Conservation (phyloP, 2,888 invertebrate genomes). For the Pollenia amentaria region DNA sequence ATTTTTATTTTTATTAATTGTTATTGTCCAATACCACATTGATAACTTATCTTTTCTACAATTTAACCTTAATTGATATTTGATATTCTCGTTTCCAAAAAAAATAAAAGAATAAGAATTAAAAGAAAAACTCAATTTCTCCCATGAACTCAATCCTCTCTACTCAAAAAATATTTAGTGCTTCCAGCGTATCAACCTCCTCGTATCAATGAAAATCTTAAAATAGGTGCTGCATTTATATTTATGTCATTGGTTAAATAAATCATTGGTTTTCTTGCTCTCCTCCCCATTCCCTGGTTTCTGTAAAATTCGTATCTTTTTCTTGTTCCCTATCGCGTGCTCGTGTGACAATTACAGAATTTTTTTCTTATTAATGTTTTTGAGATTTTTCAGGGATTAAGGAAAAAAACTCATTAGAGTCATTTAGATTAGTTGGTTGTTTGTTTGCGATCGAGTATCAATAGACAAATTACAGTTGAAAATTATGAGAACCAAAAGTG, state of each 20-base stretch:
- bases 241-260: conserved; percentile 42
- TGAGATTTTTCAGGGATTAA: conserved; percentile 58
- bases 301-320: not conserved
- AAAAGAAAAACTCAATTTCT: conserved; percentile 7
- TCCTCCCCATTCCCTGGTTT: not conserved
- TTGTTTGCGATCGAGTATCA: conserved; percentile 54
- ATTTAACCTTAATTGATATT: conserved; percentile 58
- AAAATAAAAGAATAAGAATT: conserved; percentile 13
- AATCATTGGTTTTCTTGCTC: conserved; percentile 37
- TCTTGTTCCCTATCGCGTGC: not conserved
- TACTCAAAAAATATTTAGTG: not conserved
- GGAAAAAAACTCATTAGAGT: conserved; percentile 65
- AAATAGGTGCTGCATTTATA: conserved; percentile 16
- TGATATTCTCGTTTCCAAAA: conserved; percentile 22
- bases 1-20: conserved; percentile 66
- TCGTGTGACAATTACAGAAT: conserved; percentile 16
- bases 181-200: not conserved
- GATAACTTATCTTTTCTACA: conserved; percentile 61
- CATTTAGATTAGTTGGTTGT: conserved; percentile 57
- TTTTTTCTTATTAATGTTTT: conserved; percentile 27
- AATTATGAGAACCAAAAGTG: conserved; percentile 43
- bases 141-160: conserved; percentile 19
- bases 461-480: conserved; percentile 48
- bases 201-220: conserved; percentile 48
- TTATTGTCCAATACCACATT: conserved; percentile 37